phyloP scores from a whole-genome alignment of 2,113 vertebrate genomes.

The Isichthys henryi region DNA sequence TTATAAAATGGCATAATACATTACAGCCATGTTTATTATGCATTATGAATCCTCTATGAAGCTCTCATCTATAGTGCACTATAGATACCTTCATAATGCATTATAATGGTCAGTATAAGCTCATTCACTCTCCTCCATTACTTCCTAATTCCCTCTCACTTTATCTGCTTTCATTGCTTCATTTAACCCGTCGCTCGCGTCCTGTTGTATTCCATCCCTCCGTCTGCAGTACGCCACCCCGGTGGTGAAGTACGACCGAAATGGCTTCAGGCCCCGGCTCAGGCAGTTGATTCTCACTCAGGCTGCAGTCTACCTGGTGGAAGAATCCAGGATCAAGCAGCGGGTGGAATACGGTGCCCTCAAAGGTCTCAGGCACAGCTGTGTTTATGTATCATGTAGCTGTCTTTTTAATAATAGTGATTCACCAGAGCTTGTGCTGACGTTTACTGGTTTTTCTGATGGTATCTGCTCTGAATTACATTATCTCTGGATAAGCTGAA shows the following conservation, averaged over 20 bases:
- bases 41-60: too few species aligned
- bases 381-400: background rate
- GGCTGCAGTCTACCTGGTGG: constrained; percentile 69
- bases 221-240: constrained; percentile 72
- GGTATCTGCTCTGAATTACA: background rate
- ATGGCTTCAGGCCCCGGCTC: constrained; percentile 74
- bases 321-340: constrained; percentile 84
- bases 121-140: background rate
- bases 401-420: background rate
- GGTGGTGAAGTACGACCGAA: constrained; percentile 84
- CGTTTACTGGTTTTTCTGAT: background rate
- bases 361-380: constrained; percentile 61
- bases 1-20: too few species aligned
- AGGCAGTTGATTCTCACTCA: constrained; percentile 79
- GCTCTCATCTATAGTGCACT: too few species aligned
- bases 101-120: background rate
- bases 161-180: background rate
- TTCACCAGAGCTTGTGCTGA: background rate
- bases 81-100: too few species aligned
- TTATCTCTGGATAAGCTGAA: background rate
- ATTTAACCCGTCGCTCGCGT: background rate
- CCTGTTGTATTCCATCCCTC: background rate
- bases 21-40: too few species aligned
- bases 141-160: background rate
- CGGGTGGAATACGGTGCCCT: constrained; percentile 69